phyloP scores from a whole-genome alignment of 2,113 vertebrate genomes.

The Mobula hypostoma region DNA sequence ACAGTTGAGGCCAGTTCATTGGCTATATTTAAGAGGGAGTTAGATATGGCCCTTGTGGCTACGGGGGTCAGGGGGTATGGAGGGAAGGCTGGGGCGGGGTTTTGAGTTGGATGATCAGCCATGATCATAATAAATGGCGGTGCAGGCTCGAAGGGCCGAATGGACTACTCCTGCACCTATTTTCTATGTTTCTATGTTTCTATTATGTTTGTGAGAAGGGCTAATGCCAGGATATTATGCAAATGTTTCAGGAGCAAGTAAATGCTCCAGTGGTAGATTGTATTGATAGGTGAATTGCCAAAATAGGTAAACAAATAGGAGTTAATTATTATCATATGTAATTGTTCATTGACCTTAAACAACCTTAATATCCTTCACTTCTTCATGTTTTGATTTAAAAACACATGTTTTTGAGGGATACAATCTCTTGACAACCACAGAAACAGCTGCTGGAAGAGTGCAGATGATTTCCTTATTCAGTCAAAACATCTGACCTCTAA shows the following conservation, averaged over 20 bases:
- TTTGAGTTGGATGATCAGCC: too few species aligned
- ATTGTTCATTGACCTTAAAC: conserved; percentile 10
- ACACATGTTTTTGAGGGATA: not conserved
- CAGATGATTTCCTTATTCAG: not conserved
- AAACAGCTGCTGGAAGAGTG: not conserved
- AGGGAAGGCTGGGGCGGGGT: too few species aligned
- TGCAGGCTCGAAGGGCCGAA: too few species aligned
- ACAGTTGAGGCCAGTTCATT: too few species aligned
- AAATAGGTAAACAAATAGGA: not conserved
- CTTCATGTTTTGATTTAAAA: not conserved
- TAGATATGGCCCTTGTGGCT: too few species aligned
- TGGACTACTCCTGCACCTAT: too few species aligned
- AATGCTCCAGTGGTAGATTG: not conserved
- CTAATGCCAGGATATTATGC: not conserved
- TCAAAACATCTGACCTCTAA: not conserved
- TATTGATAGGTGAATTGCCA: not conserved
- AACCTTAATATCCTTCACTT: not conserved
- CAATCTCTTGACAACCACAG: not conserved
- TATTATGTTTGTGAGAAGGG: not conserved
- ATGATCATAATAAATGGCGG: too few species aligned
- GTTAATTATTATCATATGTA: not conserved
- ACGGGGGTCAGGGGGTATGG: too few species aligned
- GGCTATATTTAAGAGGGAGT: too few species aligned
- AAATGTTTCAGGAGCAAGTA: not conserved
- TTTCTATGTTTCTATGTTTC: too few species aligned